phyloP scores from a whole-genome alignment of 2,888 invertebrate genomes.

The Chironomus riparius region DNA sequence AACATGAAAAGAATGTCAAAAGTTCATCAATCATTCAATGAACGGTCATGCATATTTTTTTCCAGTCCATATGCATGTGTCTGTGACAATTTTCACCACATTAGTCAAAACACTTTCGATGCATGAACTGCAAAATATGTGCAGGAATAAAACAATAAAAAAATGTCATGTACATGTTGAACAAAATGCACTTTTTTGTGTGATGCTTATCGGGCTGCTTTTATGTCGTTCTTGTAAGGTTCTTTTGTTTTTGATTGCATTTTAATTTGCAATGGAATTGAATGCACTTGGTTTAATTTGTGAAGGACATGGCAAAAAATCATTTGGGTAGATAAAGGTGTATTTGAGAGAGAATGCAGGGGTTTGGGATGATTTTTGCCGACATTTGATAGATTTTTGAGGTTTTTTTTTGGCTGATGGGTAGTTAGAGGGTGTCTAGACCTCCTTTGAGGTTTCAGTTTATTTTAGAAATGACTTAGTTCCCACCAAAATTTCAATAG shows the following conservation, averaged over 20 bases:
- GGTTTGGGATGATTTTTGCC: no score
- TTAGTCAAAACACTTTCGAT: conserved; percentile 23
- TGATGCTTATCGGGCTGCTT: no score
- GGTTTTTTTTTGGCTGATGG: no score
- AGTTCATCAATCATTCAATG: background rate
- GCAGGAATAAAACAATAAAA: background rate
- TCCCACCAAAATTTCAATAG: no score
- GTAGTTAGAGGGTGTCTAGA: no score
- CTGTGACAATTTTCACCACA: conserved; percentile 24
- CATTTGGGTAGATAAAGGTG: background rate
- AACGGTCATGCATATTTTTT: background rate
- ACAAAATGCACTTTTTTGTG: background rate
- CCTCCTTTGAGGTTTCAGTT: no score
- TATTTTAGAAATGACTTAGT: no score
- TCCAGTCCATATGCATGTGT: background rate
- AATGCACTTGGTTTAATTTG: background rate
- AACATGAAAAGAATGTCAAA: background rate
- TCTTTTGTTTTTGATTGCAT: no score
- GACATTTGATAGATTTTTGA: no score
- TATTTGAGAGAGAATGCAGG: no score
- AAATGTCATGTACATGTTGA: background rate
- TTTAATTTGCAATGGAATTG: background rate
- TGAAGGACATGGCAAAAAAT: background rate
- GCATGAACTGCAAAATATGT: background rate
- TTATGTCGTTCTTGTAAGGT: no score